These are phyloP conservation scores for Herpetotheres cachinnans DNA, from an alignment of 2,113 vertebrate species.

Conservation along the genomic window DNA sequence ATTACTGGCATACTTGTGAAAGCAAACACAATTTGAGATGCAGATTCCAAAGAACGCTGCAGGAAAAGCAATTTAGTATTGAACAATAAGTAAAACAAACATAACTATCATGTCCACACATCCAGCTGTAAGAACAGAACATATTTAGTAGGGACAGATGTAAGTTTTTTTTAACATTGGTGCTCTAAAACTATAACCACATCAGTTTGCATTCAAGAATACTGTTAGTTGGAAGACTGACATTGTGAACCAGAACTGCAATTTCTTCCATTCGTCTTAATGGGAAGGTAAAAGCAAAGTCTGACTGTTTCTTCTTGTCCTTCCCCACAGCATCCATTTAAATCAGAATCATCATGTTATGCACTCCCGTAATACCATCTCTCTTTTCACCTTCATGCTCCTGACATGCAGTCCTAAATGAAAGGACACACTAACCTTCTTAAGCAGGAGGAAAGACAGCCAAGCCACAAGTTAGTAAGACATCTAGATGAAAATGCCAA, in stretches of 20 bases:
- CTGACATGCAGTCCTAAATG: not conserved
- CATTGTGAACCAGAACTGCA: not conserved
- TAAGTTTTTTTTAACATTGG: not conserved
- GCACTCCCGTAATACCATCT: not conserved
- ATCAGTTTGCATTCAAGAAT: not conserved
- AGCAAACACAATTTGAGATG: not conserved
- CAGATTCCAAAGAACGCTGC: not conserved
- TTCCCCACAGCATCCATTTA: not conserved
- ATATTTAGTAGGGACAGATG: not conserved
- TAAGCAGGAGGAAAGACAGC: not conserved
- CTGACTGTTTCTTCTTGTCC: not conserved
- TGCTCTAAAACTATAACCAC: not conserved
- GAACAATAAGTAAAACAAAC: not conserved
- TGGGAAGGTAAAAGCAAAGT: not conserved
- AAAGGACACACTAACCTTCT: not conserved
- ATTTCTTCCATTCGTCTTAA: not conserved
- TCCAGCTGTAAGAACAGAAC: not conserved
- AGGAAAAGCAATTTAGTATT: not conserved
- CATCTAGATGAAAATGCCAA: not conserved
- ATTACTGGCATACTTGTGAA: not conserved
- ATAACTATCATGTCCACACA: not conserved
- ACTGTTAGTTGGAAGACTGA: not conserved
- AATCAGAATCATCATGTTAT: not conserved
- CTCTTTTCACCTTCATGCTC: not conserved
- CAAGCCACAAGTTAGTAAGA: not conserved